Percentiles rank a stretch among this genome's conserved stretches.
These are phyloP conservation scores for Acanthisitta chloris DNA, from an alignment of 2,113 vertebrate species.

Conservation along the genomic window DNA sequence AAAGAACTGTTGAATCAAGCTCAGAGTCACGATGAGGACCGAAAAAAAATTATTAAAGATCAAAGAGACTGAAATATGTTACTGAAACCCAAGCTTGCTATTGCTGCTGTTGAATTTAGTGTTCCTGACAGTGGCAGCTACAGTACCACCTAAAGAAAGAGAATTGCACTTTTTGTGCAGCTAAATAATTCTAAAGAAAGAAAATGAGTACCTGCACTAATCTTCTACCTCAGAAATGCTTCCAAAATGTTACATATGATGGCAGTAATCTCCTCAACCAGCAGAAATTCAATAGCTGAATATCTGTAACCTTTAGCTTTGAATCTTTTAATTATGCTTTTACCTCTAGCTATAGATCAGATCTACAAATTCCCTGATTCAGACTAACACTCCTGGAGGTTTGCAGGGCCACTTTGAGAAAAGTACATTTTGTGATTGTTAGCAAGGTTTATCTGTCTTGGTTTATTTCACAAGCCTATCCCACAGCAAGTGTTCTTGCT, in stretches of 20 bases:
- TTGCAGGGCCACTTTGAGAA: neutral
- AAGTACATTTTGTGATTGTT: neutral
- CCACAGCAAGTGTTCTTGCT: neutral
- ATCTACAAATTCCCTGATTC: neutral
- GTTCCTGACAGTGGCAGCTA: neutral
- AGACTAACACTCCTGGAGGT: constrained; percentile 10
- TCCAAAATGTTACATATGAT: neutral
- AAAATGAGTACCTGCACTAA: neutral
- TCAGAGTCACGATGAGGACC: neutral
- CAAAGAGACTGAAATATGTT: constrained; percentile 3
- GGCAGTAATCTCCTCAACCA: constrained; percentile 6
- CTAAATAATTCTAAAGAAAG: constrained; percentile 16
- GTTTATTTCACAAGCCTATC: neutral
- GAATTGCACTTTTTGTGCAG: neutral
- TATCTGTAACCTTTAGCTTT: neutral
- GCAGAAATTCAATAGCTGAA: neutral
- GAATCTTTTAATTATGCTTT: constrained; percentile 41
- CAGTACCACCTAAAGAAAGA: neutral
- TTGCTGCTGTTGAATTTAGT: neutral
- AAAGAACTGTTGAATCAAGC: neutral
- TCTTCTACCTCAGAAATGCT: neutral
- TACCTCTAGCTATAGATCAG: constrained; percentile 37
- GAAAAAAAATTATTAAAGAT: neutral
- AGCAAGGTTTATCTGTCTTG: neutral
- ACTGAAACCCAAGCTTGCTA: neutral